These are phyloP conservation scores for Volucella inanis DNA, from an alignment of 2,888 invertebrate species.

Conservation along the genomic window DNA sequence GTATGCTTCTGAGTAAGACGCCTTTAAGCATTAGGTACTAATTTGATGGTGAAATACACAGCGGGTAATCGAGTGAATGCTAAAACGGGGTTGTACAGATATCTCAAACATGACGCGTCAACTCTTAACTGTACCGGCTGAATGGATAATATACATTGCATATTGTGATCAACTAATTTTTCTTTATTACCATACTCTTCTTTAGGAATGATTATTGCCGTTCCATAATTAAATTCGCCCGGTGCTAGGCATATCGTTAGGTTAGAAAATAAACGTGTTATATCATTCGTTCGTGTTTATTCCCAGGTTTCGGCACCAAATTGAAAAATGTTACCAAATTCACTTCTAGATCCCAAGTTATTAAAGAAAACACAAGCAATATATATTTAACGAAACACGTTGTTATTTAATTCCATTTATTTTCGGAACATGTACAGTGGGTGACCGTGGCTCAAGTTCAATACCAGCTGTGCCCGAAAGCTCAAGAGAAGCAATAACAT, in stretches of 20 bases:
- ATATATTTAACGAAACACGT: no score
- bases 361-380: no score
- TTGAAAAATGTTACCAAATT: no score
- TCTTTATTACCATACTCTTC: constrained; percentile 45
- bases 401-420: no score
- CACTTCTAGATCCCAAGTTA: no score
- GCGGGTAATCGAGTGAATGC: constrained; percentile 38
- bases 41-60: constrained; percentile 39
- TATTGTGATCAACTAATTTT: constrained; percentile 32
- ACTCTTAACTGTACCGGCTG: constrained; percentile 21
- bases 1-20: constrained; percentile 35
- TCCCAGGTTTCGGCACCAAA: no score
- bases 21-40: constrained; percentile 47
- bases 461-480: no score
- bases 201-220: constrained; percentile 28
- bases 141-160: constrained; percentile 46
- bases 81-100: constrained; percentile 38
- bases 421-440: no score
- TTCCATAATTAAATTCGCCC: background rate
- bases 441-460: no score
- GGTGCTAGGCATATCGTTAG: constrained; percentile 14
- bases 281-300: no score
- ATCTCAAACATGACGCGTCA: constrained; percentile 30
- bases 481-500: no score
- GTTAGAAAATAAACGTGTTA: no score